Evolutionary conservation across 2,797 vertebrate species (phyloP).

Genomic region (Adelosebastes latens): DNA sequence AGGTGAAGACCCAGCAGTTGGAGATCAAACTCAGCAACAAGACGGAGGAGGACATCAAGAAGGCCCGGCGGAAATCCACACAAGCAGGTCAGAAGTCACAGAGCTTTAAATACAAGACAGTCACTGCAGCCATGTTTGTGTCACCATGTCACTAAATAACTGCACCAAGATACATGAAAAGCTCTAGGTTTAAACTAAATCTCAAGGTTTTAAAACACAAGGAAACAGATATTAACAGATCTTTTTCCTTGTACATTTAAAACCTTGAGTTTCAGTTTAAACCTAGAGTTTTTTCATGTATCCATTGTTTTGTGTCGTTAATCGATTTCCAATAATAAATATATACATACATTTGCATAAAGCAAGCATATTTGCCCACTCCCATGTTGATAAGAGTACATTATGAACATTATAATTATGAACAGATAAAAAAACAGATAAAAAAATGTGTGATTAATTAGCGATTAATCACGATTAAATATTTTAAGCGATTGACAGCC

Average conservation of each 20-base stretch:
- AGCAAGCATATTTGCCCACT: no score
- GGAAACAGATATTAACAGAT: background rate
- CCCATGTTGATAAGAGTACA: no score
- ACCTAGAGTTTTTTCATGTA: background rate
- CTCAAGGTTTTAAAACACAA: background rate
- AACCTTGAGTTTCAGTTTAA: background rate
- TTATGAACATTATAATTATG: no score
- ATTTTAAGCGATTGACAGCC: no score
- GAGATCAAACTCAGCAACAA: constrained; percentile 98
- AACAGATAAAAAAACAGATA: accelerated
- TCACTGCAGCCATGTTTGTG: background rate
- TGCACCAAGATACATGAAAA: background rate
- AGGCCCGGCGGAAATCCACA: constrained; percentile 95
- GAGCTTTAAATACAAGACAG: background rate
- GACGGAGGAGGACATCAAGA: constrained; percentile 98
- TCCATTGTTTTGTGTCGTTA: no score
- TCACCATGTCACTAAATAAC: background rate
- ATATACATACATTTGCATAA: no score
- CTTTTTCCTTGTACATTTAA: background rate
- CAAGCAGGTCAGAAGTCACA: constrained; percentile 89
- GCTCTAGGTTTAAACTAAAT: background rate
- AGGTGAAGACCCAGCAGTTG: constrained; percentile 97
- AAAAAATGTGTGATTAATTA: no score
- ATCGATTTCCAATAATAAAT: no score
- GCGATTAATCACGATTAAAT: no score